phyloP scores from a whole-genome alignment of 2,888 invertebrate species.

The Acrobasis consociella region DNA sequence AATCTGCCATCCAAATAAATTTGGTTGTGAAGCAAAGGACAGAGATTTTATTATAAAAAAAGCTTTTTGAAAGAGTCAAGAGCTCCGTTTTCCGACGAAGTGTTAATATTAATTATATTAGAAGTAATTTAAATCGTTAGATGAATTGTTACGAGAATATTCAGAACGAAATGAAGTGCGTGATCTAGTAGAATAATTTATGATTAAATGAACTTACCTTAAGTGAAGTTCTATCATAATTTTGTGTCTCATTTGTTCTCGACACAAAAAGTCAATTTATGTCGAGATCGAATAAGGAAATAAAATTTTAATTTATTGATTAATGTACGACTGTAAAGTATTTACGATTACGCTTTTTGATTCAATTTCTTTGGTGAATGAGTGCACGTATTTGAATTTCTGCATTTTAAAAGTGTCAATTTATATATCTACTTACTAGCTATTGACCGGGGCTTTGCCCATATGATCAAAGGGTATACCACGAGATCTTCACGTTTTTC shows the following conservation, averaged over 20 bases:
- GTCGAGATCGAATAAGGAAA: too few species aligned
- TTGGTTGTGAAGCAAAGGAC: conserved; percentile 10
- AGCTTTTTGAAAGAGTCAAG: not conserved
- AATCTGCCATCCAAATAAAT: conserved; percentile 4
- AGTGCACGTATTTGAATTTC: not conserved
- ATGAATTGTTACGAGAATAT: conserved; percentile 29
- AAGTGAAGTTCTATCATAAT: too few species aligned
- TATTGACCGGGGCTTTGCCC: too few species aligned
- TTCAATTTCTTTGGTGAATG: not conserved
- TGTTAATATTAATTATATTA: conserved; percentile 18
- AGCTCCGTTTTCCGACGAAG: not conserved
- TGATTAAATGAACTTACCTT: too few species aligned
- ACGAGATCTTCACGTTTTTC: too few species aligned
- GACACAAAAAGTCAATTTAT: too few species aligned
- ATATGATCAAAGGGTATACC: too few species aligned
- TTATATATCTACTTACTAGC: too few species aligned
- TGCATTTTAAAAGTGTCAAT: not conserved
- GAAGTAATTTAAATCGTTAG: conserved; percentile 30
- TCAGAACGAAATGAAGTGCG: conserved; percentile 23
- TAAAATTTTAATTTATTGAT: conserved; percentile 5
- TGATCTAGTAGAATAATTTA: conserved; percentile 22
- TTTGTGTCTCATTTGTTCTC: too few species aligned
- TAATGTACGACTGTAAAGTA: conserved; percentile 14
- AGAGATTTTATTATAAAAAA: not conserved
- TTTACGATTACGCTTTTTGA: conserved; percentile 5